Base-by-base conservation (phyloP, 2,797 vertebrate species). In the Mormyrus proboscirostris region DNA sequence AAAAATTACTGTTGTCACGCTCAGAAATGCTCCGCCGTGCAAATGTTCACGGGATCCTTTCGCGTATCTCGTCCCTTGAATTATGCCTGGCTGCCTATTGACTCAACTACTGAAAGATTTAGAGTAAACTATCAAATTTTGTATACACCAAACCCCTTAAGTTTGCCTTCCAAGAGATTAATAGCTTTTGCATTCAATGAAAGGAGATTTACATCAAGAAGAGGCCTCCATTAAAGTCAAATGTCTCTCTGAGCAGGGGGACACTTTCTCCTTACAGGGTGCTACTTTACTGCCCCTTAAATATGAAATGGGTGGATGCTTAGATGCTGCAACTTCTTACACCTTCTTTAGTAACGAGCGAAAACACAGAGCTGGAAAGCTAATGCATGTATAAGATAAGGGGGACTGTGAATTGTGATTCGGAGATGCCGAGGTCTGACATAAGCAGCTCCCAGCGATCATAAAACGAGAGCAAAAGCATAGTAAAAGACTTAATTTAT, bases 121-220 rank as follows among this genome's bases (percentile, higher is more conserved):
- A 59, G 90, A 90, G 88, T 92, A 90, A 92, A 89, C 57, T 2
- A 89, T 90, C 88, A 91, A 90, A 90, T 90, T 19, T 16, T 89
- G 55, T 90, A 73, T 90, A 53, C 50, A 51, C 41, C 19, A 55
- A 55, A 82, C 91, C 91, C 90, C 90, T 92, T 92, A 7, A 1
- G 91, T 91, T 93, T 92, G 91, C 93, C 92, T 93, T 92, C 87
- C 86, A 1, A 38, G 89, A 91, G 93, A 94, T 93, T 87, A 92
- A 94, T 92, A 91, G 88, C 90, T 22, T 93, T 87, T 91, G 90
- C 91, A 92, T 92, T 93, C 92, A 91, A 90, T 57, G 89, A 49
- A 65, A 51, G 33, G 59, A 84, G 79, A 88, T 88, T 88, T 88
- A 86, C 89, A 90, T 90, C 87, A 86, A 76, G 86, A 90, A 88